These are phyloP conservation scores for Drosophila santomea DNA, from an alignment of 1,140 invertebrate genomes.

Conservation along the genomic window DNA sequence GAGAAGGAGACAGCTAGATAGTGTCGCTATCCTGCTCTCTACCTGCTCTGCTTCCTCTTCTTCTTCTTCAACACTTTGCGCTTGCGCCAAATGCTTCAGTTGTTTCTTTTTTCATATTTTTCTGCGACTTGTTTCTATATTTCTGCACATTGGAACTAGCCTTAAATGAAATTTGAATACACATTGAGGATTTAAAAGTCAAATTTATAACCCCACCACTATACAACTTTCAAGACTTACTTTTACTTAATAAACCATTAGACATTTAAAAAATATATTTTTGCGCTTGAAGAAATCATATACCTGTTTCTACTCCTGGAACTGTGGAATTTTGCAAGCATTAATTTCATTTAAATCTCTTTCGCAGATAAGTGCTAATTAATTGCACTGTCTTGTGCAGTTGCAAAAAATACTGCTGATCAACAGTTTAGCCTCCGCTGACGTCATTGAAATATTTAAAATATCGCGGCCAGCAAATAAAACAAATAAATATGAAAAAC, in stretches of 20 bases:
- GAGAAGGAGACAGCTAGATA: slow-evolving; percentile 3
- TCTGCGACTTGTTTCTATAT: not conserved
- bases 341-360: slow-evolving; percentile 13
- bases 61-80: slow-evolving; percentile 15
- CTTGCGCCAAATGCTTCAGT: slow-evolving; percentile 24
- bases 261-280: no score
- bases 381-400: slow-evolving; percentile 27
- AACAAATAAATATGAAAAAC: slow-evolving; percentile 40
- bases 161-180: not conserved
- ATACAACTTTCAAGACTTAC: no score
- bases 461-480: slow-evolving; percentile 27
- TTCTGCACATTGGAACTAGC: not conserved
- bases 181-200: no score
- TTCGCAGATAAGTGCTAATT: slow-evolving; percentile 31
- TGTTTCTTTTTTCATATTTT: slow-evolving; percentile 11
- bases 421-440: slow-evolving; percentile 29
- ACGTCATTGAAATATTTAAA: slow-evolving; percentile 53
- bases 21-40: slow-evolving; percentile 12
- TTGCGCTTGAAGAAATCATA: no score
- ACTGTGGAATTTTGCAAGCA: not conserved
- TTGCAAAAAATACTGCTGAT: slow-evolving; percentile 28
- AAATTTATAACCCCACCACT: no score
- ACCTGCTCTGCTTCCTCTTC: slow-evolving; percentile 21
- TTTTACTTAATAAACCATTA: no score
- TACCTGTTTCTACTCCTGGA: not conserved